These are phyloP conservation scores for Rhamphomyia laevipes DNA, from an alignment of 2,888 invertebrate species.

Conservation along the genomic window DNA sequence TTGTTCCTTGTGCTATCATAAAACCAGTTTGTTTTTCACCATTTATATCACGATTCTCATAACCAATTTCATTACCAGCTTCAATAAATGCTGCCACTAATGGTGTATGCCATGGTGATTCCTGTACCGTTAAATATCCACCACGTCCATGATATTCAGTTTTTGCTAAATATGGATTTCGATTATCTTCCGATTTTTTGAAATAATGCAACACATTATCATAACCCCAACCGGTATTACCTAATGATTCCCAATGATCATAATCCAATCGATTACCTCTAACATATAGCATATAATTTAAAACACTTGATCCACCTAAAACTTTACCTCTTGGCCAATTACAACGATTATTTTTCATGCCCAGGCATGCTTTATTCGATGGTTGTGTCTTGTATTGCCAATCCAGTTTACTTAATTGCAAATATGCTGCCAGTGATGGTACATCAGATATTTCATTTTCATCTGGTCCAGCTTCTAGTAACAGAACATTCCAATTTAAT, in stretches of 20 bases:
- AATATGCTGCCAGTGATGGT: constrained; percentile 73
- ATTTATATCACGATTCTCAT: constrained; percentile 72
- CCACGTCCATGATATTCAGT: constrained; percentile 55
- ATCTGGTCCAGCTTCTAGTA: constrained; percentile 76
- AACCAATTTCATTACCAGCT: constrained; percentile 71
- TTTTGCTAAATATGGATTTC: constrained; percentile 65
- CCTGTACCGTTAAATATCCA: constrained; percentile 67
- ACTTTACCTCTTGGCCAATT: constrained; percentile 86
- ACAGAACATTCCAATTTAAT: constrained; percentile 60
- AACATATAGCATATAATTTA: constrained; percentile 87
- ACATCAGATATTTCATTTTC: constrained; percentile 83
- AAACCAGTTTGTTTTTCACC: constrained; percentile 68
- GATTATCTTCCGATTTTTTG: constrained; percentile 78
- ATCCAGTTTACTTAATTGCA: constrained; percentile 74
- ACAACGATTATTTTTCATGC: constrained; percentile 69
- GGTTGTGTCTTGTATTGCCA: constrained; percentile 87
- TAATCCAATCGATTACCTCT: constrained; percentile 76
- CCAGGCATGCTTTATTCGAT: constrained; percentile 65
- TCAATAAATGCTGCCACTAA: constrained; percentile 72
- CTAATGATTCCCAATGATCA: constrained; percentile 75
- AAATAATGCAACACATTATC: constrained; percentile 76
- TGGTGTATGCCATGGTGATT: constrained; percentile 74
- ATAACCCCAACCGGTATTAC: constrained; percentile 85
- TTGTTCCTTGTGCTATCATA: constrained; percentile 73
- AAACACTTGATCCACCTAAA: constrained; percentile 73